Evolutionary conservation across 2,797 vertebrate species (phyloP), one percentile per base, ranked within the genome.

Genomic region (Adrianichthys oophorus): DNA sequence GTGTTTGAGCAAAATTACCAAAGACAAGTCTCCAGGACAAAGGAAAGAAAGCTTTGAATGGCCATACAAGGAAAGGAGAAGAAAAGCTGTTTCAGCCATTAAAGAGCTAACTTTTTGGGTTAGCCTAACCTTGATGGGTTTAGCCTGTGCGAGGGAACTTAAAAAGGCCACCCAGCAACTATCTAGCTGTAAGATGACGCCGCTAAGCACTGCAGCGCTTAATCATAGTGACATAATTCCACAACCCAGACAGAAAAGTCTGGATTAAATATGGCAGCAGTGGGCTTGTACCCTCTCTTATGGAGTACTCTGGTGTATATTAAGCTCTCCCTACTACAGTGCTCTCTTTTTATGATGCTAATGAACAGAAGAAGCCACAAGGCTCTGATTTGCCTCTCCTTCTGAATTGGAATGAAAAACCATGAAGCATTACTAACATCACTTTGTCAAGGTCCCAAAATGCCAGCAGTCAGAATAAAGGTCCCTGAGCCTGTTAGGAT

Each of bases 301-400:
- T 59, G 57, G 41, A 57, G 52, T 56, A 61, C 78, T 73, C 78
- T 53, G 32, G 67, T 84, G 83, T 65, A 82, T 79, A 82, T 80
- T 75, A 78, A 78, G 78, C 75, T 60, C 56, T 74, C 68, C 74
- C 75, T 82, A 72, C 76, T 82, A 78, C 61, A 76, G 50, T 24
- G 61, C 53, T 80, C 74, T 74, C 65, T 68, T 76, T 71, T 76
- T 78, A 70, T 83, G 72, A 82, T 82, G 78, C 56, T 80, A 86
- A 88, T 83, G 46, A 56, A 59, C 42, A 58, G 62, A 76, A 64
- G 62, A 70, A 70, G 73, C 62, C 74, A 80, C 60, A 68, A 60
- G 74, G 74, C 52, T 54, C 65, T 44, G 49, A 76, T 70, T 78
- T 70, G 65, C 48, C 64, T 59, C 57, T 77, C 55, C 65, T 63